Evolutionary conservation across 2,888 invertebrate species (phyloP).

Genomic region (Andrena bucephala): DNA sequence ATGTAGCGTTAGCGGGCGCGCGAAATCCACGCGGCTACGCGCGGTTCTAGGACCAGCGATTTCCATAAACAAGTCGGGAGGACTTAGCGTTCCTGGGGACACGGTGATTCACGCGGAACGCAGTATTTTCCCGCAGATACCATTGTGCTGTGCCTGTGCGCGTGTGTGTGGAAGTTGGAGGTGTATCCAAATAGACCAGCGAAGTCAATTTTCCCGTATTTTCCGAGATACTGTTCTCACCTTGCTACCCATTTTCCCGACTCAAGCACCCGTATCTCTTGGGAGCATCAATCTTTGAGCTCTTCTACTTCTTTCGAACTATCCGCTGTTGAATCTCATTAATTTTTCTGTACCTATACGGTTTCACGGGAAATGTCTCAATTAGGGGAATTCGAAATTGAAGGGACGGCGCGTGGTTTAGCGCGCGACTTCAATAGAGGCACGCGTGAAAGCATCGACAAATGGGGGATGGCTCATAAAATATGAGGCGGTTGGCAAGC

Average conservation of each 20-base stretch:
- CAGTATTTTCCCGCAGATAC: background rate
- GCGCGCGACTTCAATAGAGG: conserved; percentile 42
- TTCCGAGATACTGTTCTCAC: background rate
- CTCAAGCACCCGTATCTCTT: background rate
- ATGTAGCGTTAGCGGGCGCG: conserved; percentile 10
- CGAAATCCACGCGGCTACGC: background rate
- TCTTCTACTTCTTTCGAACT: no score
- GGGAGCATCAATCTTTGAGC: background rate
- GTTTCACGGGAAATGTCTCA: background rate
- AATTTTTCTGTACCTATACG: background rate
- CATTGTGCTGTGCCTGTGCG: background rate
- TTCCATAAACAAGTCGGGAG: conserved; percentile 27
- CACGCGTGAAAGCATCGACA: conserved; percentile 49
- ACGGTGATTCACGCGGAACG: conserved; percentile 1
- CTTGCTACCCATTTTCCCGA: background rate
- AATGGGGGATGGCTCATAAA: conserved; percentile 52
- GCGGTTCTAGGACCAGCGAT: conserved; percentile 3
- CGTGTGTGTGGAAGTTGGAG: background rate
- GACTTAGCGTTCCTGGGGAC: background rate
- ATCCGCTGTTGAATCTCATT: no score
- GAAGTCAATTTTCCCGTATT: background rate
- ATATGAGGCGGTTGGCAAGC: conserved; percentile 59
- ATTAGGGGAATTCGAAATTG: conserved; percentile 53
- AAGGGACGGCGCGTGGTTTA: conserved; percentile 21
- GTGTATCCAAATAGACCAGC: no score